Percentiles rank a stretch among this genome's conserved stretches.
Evolutionary conservation across 2,888 invertebrate species (phyloP).

Genomic region (Drosophila differens): DNA sequence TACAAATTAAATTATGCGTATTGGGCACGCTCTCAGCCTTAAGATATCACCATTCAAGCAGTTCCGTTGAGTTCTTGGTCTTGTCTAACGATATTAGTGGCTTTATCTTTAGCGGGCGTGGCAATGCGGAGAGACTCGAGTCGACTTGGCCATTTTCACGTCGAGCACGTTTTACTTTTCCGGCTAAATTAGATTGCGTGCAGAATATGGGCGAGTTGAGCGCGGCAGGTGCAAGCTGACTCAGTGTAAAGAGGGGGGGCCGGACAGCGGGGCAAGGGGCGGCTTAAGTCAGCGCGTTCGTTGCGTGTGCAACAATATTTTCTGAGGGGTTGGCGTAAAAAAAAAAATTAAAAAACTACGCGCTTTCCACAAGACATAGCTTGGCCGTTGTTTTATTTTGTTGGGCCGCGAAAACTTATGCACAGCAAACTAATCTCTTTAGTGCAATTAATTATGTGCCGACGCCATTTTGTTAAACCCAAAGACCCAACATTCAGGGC

Average conservation of each 20-base stretch:
- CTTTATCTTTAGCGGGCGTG: slow-evolving; percentile 34
- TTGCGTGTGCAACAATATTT: slow-evolving; percentile 55
- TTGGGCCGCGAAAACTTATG: slow-evolving; percentile 53
- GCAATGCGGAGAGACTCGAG: background rate
- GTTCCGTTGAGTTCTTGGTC: slow-evolving; percentile 21
- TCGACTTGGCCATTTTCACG: slow-evolving; percentile 51
- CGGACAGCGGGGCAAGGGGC: slow-evolving; percentile 3
- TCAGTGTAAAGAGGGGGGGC: background rate
- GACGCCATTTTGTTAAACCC: slow-evolving; percentile 63
- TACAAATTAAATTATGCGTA: slow-evolving; percentile 27
- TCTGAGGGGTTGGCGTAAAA: slow-evolving; percentile 1
- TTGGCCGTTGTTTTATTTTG: slow-evolving; percentile 6
- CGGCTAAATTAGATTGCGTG: slow-evolving; percentile 75
- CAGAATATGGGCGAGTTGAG: slow-evolving; percentile 56
- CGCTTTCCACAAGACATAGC: slow-evolving; percentile 3
- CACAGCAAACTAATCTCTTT: slow-evolving; percentile 67
- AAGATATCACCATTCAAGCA: slow-evolving; percentile 33
- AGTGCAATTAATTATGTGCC: slow-evolving; percentile 73
- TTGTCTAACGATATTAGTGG: slow-evolving; percentile 42
- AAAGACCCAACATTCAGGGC: slow-evolving; percentile 5
- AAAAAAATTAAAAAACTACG: background rate
- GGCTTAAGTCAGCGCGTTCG: slow-evolving; percentile 30
- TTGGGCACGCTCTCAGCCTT: slow-evolving; percentile 20
- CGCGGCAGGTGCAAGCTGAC: slow-evolving; percentile 66
- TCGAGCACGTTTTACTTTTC: slow-evolving; percentile 62